Evolutionary conservation across 2,888 invertebrate species (phyloP), one percentile per base, ranked within the genome.

Genomic region (Noctua fimbriata): DNA sequence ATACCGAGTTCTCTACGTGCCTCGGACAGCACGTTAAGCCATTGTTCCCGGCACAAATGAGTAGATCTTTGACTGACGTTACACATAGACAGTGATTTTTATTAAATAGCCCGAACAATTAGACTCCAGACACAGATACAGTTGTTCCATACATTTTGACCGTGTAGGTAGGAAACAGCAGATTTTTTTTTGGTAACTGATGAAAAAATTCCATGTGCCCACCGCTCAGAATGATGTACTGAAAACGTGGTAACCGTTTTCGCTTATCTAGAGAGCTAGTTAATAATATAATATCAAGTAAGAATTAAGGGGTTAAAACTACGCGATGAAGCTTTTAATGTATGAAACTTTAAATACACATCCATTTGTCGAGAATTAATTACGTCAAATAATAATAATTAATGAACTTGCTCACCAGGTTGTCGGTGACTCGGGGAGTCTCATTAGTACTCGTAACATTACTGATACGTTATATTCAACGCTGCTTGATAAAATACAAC

Each of bases 311-410:
- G 67, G 2, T 67, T 41, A 16, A 41, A 67, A 67, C 16, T n/a
- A 21, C 12, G n/a, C 55, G 58, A 9, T 67, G 55, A 66, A 58
- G 28, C 55, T 73, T 2, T 63, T 41, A 76, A 73, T 70, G n/a
- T 47, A 82, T 76, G 65, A 78, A 76, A n/a, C 69, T 73, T 78
- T 73, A 81, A 82, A 55, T 72, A 78, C 55, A 44, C 58, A 81
- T 78, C 76, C 75, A 85, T 82, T 85, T 73, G 82, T 76, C 73
- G 52, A 21, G 65, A 75, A 71, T 85, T 78, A 81, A 81, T 78
- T 67, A 81, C 32, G n/a, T 60, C 18, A 44, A 60, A 52, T 58
- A 78, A 77, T 82, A 75, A 74, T 82, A 73, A 75, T 84, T 79
- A 69, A 79, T 79, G 72, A 84, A 81, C 41, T 70, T 73, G 69